Conservation (phyloP, 1,140 invertebrate genomes). For the Schlechtendalia chinensis region DNA sequence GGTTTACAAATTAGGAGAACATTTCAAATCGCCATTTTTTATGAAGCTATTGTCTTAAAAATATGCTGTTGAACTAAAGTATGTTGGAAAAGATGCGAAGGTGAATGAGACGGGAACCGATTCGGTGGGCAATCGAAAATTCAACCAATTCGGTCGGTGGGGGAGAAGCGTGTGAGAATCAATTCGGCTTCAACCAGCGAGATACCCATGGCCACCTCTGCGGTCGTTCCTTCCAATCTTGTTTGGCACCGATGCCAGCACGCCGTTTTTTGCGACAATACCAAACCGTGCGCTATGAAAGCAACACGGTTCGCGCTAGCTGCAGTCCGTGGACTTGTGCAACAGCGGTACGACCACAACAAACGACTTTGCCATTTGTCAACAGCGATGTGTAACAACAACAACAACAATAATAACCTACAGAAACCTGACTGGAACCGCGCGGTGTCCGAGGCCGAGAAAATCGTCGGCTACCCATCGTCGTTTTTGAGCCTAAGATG, state of each 20-base stretch:
- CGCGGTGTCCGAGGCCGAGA: slow-evolving; percentile 88
- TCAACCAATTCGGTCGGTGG: neutral
- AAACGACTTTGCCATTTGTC: neutral
- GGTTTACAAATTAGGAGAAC: too few relatives aligned
- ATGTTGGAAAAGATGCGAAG: too few relatives aligned
- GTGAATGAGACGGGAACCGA: too few relatives aligned
- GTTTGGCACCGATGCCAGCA: neutral
- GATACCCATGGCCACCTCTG: too few relatives aligned
- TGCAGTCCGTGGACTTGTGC: neutral
- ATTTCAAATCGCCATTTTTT: too few relatives aligned
- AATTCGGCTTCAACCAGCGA: neutral
- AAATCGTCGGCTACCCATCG: slow-evolving; percentile 92
- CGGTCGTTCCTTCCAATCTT: too few relatives aligned
- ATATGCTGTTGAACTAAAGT: too few relatives aligned
- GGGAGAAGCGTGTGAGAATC: too few relatives aligned
- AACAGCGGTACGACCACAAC: neutral
- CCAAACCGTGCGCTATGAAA: neutral
- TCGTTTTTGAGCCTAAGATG: slow-evolving; percentile 87
- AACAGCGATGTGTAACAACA: too few relatives aligned
- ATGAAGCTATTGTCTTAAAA: too few relatives aligned
- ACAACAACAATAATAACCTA: slow-evolving; percentile 53
- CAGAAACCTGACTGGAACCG: slow-evolving; percentile 81
- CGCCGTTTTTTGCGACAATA: neutral
- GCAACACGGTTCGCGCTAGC: too few relatives aligned
- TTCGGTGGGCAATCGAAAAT: neutral